Evolutionary conservation across 92 coral and sea anemone genomes (phyloP).

Genomic region (Desmophyllum pertusum): DNA sequence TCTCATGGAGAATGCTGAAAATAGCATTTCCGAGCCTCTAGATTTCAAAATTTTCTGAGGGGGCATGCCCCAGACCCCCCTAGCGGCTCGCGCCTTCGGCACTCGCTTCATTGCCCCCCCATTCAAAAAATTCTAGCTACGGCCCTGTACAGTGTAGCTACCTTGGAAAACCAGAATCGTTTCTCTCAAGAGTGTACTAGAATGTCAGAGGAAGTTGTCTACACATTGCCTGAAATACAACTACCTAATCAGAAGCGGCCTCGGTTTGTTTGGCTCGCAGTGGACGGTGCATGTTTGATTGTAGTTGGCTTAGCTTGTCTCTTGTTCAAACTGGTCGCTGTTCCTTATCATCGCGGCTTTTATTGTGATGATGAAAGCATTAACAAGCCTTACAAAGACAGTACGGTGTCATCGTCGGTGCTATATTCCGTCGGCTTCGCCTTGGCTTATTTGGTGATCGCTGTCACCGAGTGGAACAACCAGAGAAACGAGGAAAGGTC

Average conservation of each 20-base stretch:
- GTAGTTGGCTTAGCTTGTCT: conserved; percentile 50
- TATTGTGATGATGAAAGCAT: conserved; percentile 92
- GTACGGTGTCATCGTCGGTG: conserved; percentile 70
- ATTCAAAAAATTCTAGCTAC: too few species aligned
- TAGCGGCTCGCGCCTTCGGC: too few species aligned
- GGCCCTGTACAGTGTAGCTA: too few species aligned
- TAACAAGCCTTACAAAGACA: conserved; percentile 85
- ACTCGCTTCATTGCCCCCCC: too few species aligned
- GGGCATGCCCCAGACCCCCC: too few species aligned
- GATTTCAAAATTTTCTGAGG: too few species aligned
- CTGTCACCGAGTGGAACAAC: conserved; percentile 20
- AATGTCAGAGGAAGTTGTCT: not conserved
- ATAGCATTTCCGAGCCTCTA: too few species aligned
- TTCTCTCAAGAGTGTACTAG: not conserved
- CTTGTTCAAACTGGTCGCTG: conserved; percentile 47
- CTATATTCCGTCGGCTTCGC: conserved; percentile 41
- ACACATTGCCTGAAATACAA: conserved; percentile 7
- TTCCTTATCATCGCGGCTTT: conserved; percentile 88
- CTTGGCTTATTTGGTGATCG: conserved; percentile 32
- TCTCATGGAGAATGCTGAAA: too few species aligned
- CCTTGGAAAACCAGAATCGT: not conserved
- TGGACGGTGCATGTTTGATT: conserved; percentile 50
- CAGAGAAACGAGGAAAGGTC: not conserved
- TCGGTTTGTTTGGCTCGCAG: conserved; percentile 5
- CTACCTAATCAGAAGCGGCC: not conserved